Conservation (phyloP, 2,888 invertebrate genomes). For the Drosophila barbarae region DNA sequence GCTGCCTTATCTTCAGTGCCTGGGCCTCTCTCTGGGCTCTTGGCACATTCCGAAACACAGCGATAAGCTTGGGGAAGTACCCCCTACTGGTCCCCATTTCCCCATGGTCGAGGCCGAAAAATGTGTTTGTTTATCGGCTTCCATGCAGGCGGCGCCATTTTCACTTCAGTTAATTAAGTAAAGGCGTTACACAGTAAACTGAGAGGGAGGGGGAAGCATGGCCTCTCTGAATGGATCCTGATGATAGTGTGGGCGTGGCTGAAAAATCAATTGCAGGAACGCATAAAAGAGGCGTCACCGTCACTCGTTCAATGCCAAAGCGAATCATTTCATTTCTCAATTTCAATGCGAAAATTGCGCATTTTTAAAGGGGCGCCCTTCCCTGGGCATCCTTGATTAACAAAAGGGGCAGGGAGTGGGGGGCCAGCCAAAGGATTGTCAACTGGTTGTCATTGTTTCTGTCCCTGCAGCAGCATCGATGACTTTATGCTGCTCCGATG, state of each 20-base stretch:
- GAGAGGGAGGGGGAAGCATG: neutral
- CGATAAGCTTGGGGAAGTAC: constrained; percentile 63
- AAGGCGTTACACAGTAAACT: constrained; percentile 47
- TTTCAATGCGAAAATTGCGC: constrained; percentile 64
- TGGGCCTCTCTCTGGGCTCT: constrained; percentile 72
- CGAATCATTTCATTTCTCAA: constrained; percentile 69
- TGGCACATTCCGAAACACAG: constrained; percentile 65
- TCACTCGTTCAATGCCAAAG: constrained; percentile 25
- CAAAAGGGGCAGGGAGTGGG: neutral
- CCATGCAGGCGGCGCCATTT: constrained; percentile 68
- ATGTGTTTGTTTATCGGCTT: constrained; percentile 66
- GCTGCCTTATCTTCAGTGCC: constrained; percentile 58
- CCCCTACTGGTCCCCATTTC: constrained; percentile 1
- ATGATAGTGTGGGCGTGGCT: constrained; percentile 30
- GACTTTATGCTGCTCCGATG: constrained; percentile 43
- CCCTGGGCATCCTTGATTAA: constrained; percentile 52
- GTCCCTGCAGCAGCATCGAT: constrained; percentile 37
- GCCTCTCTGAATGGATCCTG: neutral
- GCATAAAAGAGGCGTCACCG: constrained; percentile 31
- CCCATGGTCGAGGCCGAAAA: constrained; percentile 24
- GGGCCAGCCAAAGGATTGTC: constrained; percentile 47
- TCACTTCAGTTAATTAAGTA: constrained; percentile 73
- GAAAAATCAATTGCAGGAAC: constrained; percentile 60
- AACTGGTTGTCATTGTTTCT: constrained; percentile 70
- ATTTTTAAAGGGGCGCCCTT: constrained; percentile 54